Conservation (phyloP, 2,888 invertebrate genomes). For the Sepioteuthis lessoniana region DNA sequence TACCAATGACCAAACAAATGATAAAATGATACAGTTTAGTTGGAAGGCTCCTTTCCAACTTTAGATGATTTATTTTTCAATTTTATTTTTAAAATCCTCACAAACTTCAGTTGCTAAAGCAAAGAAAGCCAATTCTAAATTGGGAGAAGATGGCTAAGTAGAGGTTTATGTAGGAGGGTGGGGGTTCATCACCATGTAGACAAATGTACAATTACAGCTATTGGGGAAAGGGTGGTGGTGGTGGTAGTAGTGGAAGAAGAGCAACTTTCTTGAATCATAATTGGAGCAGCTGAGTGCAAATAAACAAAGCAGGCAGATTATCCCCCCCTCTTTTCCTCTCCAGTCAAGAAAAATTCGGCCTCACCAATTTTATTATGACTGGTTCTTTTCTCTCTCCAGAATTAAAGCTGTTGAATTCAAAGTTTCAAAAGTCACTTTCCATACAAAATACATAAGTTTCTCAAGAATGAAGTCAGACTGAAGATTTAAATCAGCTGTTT, state of each 20-base stretch:
- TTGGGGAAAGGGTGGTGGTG: background rate
- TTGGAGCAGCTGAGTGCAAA: background rate
- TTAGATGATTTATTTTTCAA: background rate
- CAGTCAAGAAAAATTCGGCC: background rate
- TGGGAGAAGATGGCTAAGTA: background rate
- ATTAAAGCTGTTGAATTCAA: background rate
- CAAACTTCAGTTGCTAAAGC: conserved; percentile 14
- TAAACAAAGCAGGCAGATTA: background rate
- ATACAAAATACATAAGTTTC: background rate
- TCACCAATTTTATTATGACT: background rate
- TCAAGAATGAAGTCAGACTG: background rate
- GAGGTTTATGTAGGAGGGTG: background rate
- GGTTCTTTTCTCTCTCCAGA: background rate
- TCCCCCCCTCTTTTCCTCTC: no score
- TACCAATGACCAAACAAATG: background rate
- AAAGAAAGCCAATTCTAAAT: background rate
- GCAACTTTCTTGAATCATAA: no score
- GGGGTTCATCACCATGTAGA: background rate
- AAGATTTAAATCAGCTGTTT: background rate
- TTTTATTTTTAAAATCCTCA: background rate
- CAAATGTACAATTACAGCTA: background rate
- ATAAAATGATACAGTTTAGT: background rate
- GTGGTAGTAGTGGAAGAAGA: no score
- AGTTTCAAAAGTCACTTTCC: background rate
- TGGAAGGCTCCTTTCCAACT: background rate